A percentile compares a stretch with the other conserved stretches of the same genome.
Evolutionary conservation across 2,113 vertebrate genomes (phyloP).

Genomic region (Desmodus rotundus): DNA sequence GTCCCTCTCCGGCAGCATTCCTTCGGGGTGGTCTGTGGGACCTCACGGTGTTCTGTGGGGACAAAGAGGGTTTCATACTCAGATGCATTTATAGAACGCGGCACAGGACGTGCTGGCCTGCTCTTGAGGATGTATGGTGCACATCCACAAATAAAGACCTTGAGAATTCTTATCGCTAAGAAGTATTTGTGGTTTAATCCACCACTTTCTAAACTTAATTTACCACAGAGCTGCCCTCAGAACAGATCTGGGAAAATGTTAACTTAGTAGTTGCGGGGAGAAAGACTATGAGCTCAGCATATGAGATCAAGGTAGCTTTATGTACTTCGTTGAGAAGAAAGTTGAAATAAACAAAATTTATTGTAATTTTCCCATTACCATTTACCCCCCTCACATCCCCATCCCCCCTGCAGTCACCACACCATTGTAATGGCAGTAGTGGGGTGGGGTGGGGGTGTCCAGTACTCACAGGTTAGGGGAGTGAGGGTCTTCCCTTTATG

Average conservation of each 20-base stretch:
- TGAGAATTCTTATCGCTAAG: not conserved
- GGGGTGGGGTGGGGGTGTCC: not conserved
- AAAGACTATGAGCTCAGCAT: not conserved
- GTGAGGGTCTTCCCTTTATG: not conserved
- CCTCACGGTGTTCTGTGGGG: not conserved
- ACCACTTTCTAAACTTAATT: not conserved
- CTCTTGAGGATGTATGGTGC: not conserved
- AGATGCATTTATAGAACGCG: not conserved
- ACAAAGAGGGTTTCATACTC: not conserved
- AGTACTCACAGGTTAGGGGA: not conserved
- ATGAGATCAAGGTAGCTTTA: not conserved
- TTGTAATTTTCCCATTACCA: no score
- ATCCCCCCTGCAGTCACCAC: no score
- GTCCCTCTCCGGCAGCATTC: not conserved
- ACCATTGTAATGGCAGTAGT: not conserved
- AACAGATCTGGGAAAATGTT: not conserved
- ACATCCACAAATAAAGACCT: not conserved
- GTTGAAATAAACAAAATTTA: not conserved
- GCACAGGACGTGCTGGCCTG: not conserved
- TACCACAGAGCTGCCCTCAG: not conserved
- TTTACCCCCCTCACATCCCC: no score
- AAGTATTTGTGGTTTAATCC: not conserved
- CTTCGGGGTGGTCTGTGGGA: not conserved
- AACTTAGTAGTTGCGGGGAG: not conserved
- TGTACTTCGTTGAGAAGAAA: not conserved